Conservation (phyloP, 2,888 invertebrate genomes). For the Synanthedon formicaeformis region DNA sequence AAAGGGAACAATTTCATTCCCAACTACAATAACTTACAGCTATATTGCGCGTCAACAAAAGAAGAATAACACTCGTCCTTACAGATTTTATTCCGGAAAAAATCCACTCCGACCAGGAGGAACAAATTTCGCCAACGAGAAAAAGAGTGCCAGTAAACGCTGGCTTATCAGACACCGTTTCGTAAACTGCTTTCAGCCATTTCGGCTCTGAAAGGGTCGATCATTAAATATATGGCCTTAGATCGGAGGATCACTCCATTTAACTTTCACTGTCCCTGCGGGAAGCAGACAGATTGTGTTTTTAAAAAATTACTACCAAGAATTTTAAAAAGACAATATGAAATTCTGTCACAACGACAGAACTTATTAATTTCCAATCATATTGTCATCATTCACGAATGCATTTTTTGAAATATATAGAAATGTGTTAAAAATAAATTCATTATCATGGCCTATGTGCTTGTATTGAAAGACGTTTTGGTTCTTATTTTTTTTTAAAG, state of each 20-base stretch:
- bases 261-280: neutral
- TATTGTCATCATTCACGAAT: no score
- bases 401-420: no score
- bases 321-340: no score
- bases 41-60: constrained; percentile 7
- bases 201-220: neutral
- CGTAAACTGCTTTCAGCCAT: neutral
- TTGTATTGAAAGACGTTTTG: no score
- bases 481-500: no score
- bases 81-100: neutral
- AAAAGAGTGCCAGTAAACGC: neutral
- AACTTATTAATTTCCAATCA: no score
- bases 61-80: constrained; percentile 3
- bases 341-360: no score
- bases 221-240: neutral
- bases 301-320: neutral
- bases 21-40: constrained; percentile 10
- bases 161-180: neutral
- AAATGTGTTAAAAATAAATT: no score
- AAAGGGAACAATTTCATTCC: constrained; percentile 9
- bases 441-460: no score
- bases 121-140: neutral
- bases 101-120: neutral
- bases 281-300: neutral
- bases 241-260: neutral